Evolutionary conservation across 2,888 invertebrate species (phyloP).

Genomic region (Tiliacea aurago): DNA sequence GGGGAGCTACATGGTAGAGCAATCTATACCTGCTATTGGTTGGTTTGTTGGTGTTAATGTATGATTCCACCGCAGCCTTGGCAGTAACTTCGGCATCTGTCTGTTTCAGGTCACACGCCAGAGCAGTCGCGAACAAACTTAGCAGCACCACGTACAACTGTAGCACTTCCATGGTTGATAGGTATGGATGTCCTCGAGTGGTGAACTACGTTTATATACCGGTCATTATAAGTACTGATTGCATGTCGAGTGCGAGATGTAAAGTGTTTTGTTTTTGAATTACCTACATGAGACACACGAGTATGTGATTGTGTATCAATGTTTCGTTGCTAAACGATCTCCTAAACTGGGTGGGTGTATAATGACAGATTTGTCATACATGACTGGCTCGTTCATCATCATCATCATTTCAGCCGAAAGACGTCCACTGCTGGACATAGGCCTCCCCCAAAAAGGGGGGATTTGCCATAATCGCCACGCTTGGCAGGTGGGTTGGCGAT

Average conservation of each 20-base stretch:
- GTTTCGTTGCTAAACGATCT: not conserved
- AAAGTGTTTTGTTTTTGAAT: constrained; percentile 31
- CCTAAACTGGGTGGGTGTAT: not conserved
- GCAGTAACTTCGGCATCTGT: constrained; percentile 4
- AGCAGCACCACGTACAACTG: constrained; percentile 56
- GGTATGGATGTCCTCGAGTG: not conserved
- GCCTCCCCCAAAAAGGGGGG: too few species aligned
- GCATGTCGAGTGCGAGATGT: constrained; percentile 38
- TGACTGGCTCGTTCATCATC: too few species aligned
- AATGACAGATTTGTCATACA: not conserved
- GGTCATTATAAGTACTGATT: constrained; percentile 45
- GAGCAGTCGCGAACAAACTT: constrained; percentile 64
- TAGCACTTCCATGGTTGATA: constrained; percentile 48
- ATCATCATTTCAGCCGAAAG: too few species aligned
- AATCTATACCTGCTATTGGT: constrained; percentile 71
- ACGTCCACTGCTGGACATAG: too few species aligned
- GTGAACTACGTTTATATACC: constrained; percentile 48
- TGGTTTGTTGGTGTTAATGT: constrained; percentile 13
- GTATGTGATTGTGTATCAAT: not conserved
- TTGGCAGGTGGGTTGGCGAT: too few species aligned
- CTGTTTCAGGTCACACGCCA: constrained; percentile 39
- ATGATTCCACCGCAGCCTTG: constrained; percentile 14
- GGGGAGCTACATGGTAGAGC: constrained; percentile 82
- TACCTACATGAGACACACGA: not conserved
- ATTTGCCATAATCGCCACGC: too few species aligned